phyloP scores from a whole-genome alignment of 1,140 invertebrate species.

The Luehdorfia chinensis region DNA sequence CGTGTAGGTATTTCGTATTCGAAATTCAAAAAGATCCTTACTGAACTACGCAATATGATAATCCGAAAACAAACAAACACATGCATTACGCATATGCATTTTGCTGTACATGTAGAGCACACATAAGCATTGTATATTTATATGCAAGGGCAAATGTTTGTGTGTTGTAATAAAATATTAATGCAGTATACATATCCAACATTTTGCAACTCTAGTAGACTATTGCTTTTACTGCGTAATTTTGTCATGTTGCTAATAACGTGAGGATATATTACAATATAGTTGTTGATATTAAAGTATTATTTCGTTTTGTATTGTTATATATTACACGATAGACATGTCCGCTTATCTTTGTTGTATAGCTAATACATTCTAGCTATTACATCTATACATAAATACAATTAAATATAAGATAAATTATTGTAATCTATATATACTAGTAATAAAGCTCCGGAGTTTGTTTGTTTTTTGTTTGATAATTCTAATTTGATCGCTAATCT shows the following conservation, averaged over 20 bases:
- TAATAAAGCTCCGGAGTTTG: no score
- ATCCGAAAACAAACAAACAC: conserved; percentile 10
- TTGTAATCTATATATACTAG: no score
- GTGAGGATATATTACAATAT: neutral
- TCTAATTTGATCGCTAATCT: no score
- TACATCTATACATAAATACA: no score
- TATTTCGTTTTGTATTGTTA: no score
- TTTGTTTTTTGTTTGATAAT: no score
- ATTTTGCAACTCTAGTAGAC: conserved; percentile 19
- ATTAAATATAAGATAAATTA: no score
- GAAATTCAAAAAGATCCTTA: conserved; percentile 18
- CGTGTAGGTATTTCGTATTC: conserved; percentile 12
- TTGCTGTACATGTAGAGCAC: neutral
- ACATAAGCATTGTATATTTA: conserved; percentile 1
- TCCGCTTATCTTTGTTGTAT: no score
- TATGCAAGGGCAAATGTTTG: conserved; percentile 6
- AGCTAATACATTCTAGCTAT: no score
- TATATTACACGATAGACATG: no score
- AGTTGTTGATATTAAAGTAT: neutral
- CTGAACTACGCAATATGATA: conserved; percentile 14
- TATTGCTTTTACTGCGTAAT: conserved; percentile 18
- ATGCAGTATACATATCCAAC: conserved; percentile 9
- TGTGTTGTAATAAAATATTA: conserved; percentile 22
- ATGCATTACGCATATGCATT: conserved; percentile 9
- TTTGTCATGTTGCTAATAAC: conserved; percentile 12